A percentile compares a stretch with the other conserved stretches of the same genome.
These are phyloP conservation scores for Synergus laeviventris DNA, from an alignment of 2,888 invertebrate species.

Conservation along the genomic window DNA sequence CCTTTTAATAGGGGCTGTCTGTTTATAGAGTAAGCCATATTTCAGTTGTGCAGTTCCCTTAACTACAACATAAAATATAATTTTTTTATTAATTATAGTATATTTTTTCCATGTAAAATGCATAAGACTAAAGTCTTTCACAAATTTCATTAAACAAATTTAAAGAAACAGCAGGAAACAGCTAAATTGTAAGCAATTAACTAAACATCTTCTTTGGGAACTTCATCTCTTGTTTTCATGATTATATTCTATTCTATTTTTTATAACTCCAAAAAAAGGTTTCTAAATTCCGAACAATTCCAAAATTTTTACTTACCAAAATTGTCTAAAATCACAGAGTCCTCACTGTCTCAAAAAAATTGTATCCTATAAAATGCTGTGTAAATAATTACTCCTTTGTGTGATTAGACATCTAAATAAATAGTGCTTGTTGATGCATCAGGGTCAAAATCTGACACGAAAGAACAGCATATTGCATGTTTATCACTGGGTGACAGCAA, in stretches of 20 bases:
- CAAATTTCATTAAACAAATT: not conserved
- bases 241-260: no score
- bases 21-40: conserved; percentile 75
- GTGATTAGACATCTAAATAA: conserved; percentile 10
- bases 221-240: no score
- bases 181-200: no score
- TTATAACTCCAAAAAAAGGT: no score
- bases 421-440: not conserved
- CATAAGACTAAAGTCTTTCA: not conserved
- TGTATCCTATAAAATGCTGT: not conserved
- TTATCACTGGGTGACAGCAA: not conserved
- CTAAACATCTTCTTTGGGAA: no score
- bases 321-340: no score
- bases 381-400: not conserved
- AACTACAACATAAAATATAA: conserved; percentile 7
- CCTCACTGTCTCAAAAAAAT: no score
- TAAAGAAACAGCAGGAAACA: no score
- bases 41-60: conserved; percentile 10
- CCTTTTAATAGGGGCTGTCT: conserved; percentile 77
- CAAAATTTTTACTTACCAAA: no score
- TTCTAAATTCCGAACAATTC: no score
- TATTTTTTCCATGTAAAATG: no score
- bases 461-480: conserved; percentile 15
- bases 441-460: conserved; percentile 24
- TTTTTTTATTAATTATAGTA: not conserved